phyloP scores from a whole-genome alignment of 2,888 invertebrate species.

The Sarcophaga carnaria region DNA sequence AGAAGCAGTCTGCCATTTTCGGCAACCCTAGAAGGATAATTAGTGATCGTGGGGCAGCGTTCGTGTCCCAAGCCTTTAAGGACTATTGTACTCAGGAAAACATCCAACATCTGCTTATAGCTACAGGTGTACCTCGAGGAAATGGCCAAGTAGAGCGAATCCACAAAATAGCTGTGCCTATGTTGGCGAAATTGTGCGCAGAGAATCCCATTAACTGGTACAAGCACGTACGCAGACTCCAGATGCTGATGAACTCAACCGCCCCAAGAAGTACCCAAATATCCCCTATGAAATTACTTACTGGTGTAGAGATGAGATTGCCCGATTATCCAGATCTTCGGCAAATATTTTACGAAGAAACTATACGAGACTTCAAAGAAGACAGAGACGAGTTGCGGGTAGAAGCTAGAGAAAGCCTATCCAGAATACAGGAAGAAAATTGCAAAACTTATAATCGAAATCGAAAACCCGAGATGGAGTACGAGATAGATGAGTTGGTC shows the following conservation, averaged over 20 bases:
- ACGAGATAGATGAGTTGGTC: slow-evolving; percentile 38
- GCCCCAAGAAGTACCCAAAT: slow-evolving; percentile 49
- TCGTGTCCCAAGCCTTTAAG: slow-evolving; percentile 49
- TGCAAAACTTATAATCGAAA: slow-evolving; percentile 17
- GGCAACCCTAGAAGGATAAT: slow-evolving; percentile 28
- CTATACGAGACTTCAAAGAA: not conserved
- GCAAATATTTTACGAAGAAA: slow-evolving; percentile 34
- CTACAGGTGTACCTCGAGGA: slow-evolving; percentile 61
- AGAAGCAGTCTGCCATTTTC: slow-evolving; percentile 27
- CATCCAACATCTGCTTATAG: slow-evolving; percentile 40
- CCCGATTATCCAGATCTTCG: slow-evolving; percentile 38
- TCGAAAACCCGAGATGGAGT: slow-evolving; percentile 21
- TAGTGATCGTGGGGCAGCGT: slow-evolving; percentile 45
- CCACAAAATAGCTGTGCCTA: slow-evolving; percentile 73
- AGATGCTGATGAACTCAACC: slow-evolving; percentile 68
- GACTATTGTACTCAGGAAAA: slow-evolving; percentile 35
- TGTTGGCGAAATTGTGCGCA: slow-evolving; percentile 76
- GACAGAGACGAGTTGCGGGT: not conserved
- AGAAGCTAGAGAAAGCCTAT: not conserved
- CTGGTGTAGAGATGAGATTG: slow-evolving; percentile 59
- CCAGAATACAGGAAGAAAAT: slow-evolving; percentile 19
- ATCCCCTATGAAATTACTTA: slow-evolving; percentile 53
- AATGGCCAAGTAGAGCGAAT: slow-evolving; percentile 65
- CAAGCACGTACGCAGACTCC: slow-evolving; percentile 24
- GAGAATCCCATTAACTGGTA: slow-evolving; percentile 74